Evolutionary conservation across 2,888 invertebrate species (phyloP), one percentile per base, ranked within the genome.

Genomic region (Priocnemis perturbator): DNA sequence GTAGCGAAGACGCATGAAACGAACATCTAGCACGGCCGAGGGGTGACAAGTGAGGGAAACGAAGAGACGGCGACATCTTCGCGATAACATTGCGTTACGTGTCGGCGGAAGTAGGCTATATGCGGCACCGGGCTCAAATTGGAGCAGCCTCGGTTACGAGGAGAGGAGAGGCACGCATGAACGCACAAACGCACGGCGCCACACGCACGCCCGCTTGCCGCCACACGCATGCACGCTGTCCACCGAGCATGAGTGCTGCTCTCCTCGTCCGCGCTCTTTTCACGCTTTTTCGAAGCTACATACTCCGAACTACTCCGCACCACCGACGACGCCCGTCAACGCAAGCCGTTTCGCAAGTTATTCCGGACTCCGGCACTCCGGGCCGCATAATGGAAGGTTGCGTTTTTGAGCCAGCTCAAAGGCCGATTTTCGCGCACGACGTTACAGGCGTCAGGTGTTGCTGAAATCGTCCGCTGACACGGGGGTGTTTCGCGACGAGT

Each of bases 131-230:
- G 58, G 45, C 79, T 83, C 79, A 80, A 86, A 83, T 87, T 84
- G 82, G 82, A 81, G 83, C 78, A 75, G 80, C 79, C 58, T 74
- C 77, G 81, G 77, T 78, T 82, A 75, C 76, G 78, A 74, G 75
- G 71, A 69, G 78, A 76, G 79, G 80, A 58, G 50, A 44, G 45
- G 44, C 69, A 81, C 76, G 84, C 83, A 81, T 82, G 81, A 83
- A 83, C 83, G 84, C 82, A 79, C 78, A 83, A 84, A 82, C 79
- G 81, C 81, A 82, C 73, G 76, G 75, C 79, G 77, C 79, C 81
- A 79, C 78, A 79, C 76, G 69, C 74, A 60, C 73, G 59, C n/a
- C n/a, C n/a, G n/a, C n/a, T n/a, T n/a, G n/a, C 67, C 60, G 63
- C 67, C 72, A 73, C 76, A 61, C 74, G 50, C n/a, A 50, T 7